Evolutionary conservation across 2,888 invertebrate species (phyloP).

Genomic region (Rotaria socialis): DNA sequence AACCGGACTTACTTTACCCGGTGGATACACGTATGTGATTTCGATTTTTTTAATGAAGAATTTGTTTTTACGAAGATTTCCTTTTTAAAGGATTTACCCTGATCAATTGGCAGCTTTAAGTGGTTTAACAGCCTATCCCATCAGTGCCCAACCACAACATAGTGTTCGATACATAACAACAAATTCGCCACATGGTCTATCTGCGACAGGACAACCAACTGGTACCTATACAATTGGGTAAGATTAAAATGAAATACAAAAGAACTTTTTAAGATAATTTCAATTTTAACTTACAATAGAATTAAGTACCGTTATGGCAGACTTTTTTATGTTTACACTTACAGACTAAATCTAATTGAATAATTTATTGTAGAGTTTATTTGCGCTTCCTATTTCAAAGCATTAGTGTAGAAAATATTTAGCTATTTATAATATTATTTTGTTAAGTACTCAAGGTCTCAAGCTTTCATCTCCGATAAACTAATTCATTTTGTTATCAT

Average conservation of each 20-base stretch:
- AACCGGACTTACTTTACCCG: neutral
- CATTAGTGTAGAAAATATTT: too few relatives aligned
- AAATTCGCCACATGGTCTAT: neutral
- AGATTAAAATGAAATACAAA: neutral
- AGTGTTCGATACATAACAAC: constrained; percentile 33
- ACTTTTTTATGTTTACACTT: too few relatives aligned
- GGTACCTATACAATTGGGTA: constrained; percentile 35
- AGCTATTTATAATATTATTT: too few relatives aligned
- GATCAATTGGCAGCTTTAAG: constrained; percentile 17
- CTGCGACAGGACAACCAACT: neutral
- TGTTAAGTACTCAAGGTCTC: too few relatives aligned
- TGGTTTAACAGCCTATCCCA: constrained; percentile 7
- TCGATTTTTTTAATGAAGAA: neutral
- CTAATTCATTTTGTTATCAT: too few relatives aligned
- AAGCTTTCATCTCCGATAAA: too few relatives aligned
- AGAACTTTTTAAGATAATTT: neutral
- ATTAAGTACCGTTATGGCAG: too few relatives aligned
- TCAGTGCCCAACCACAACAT: neutral
- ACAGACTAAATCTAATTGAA: too few relatives aligned
- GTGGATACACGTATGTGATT: constrained; percentile 27
- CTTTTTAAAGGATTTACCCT: neutral
- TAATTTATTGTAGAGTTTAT: too few relatives aligned
- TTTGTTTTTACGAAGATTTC: neutral
- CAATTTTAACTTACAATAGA: neutral
- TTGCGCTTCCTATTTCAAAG: too few relatives aligned